Conservation (phyloP, 2,113 vertebrate genomes). For the Monarcha castaneiventris region DNA sequence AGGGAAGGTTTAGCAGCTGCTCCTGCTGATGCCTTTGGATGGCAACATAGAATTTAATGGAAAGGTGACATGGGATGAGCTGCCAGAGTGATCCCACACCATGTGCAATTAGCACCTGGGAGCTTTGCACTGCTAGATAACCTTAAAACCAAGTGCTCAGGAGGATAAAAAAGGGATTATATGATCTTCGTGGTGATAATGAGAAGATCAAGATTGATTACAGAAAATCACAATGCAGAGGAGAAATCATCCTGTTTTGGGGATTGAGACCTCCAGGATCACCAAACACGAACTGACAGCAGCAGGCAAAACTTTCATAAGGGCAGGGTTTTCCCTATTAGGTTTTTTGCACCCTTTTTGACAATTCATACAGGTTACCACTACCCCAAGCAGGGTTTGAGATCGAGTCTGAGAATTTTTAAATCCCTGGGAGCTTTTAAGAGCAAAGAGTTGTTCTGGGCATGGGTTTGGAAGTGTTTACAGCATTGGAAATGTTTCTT, state of each 20-base stretch:
- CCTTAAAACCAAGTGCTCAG: not conserved
- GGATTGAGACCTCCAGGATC: not conserved
- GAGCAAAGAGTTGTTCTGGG: not conserved
- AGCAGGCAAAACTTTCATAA: not conserved
- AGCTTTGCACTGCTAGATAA: not conserved
- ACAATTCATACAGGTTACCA: accelerated
- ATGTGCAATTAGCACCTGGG: not conserved
- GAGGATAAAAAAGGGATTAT: not conserved
- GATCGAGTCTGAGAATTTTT: not conserved
- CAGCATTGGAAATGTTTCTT: not conserved
- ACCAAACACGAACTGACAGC: not conserved
- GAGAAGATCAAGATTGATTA: not conserved
- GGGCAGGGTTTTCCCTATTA: not conserved
- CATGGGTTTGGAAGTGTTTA: not conserved
- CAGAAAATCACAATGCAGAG: not conserved
- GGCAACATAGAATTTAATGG: not conserved
- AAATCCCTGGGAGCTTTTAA: not conserved
- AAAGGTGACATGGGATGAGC: not conserved
- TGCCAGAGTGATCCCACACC: not conserved
- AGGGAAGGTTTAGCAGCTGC: not conserved
- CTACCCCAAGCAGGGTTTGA: not conserved
- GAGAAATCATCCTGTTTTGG: not conserved
- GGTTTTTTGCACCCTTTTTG: not conserved
- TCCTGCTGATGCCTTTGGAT: not conserved
- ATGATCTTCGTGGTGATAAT: not conserved